Percentiles rank a stretch among this genome's conserved stretches.
Evolutionary conservation across 1,140 invertebrate species (phyloP).

Genomic region (Aricia agestis): DNA sequence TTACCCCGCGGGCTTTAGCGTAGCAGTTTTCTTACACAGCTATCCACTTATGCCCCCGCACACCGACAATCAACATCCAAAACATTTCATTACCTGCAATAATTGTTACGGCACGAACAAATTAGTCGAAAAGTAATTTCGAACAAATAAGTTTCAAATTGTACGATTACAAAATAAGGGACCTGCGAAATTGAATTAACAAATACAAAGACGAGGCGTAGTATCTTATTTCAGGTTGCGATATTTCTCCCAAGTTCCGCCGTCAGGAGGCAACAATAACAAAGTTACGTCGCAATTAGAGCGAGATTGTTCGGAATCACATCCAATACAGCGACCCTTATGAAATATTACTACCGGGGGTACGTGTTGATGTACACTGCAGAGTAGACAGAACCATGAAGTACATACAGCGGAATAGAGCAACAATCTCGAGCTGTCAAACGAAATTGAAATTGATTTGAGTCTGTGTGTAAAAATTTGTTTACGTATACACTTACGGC

Average conservation of each 20-base stretch:
- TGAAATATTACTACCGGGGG: constrained; percentile 18
- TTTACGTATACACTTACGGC: too few relatives aligned
- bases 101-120: neutral
- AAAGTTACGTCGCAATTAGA: constrained; percentile 55
- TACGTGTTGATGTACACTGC: too few relatives aligned
- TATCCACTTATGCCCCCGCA: neutral
- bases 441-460: too few relatives aligned
- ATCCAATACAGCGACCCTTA: constrained; percentile 29
- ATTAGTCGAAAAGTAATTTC: neutral
- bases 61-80: neutral
- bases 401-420: too few relatives aligned
- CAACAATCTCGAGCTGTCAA: too few relatives aligned
- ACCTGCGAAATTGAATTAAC: constrained; percentile 26
- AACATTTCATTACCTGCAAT: neutral
- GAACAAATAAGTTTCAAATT: neutral
- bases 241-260: constrained; percentile 37
- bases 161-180: constrained; percentile 19
- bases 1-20: too few relatives aligned
- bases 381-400: too few relatives aligned
- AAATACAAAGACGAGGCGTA: constrained; percentile 25
- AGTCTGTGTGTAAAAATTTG: too few relatives aligned
- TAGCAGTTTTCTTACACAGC: too few relatives aligned
- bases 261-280: constrained; percentile 44
- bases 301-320: constrained; percentile 35
- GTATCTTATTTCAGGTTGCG: constrained; percentile 32